Evolutionary conservation across 1,140 invertebrate genomes (phyloP), one percentile per base, ranked within the genome.

Genomic region (Augochlora pura): DNA sequence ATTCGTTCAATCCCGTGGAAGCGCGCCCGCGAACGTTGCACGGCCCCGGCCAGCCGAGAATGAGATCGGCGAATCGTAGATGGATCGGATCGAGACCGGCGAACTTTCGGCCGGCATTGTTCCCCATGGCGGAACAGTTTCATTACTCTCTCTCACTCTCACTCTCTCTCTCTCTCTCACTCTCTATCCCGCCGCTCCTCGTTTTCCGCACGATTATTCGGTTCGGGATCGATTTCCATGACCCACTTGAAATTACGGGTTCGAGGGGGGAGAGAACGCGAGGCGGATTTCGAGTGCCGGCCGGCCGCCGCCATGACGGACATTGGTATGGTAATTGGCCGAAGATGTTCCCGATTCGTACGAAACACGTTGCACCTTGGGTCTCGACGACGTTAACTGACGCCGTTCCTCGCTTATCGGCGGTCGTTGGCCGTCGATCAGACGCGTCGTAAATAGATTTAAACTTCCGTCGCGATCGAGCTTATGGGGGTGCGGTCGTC

Each of bases 221-320:
- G 27, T 7, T n/a, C 10, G 23, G 57, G 64, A 82, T 84, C 76
- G 67, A 78, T 84, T 60, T 39, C 60, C 75, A 12, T 80, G 81
- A 74, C 65, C 81, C 54, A 74, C 66, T 80, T 84, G 32, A 77
- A 72, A 79, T 79, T 84, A 62, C 54, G n/a, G 21, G 21, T 25
- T 16, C n/a, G 16, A 4, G 2, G 52, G 4, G 14, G 0, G 46
- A 12, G 9, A 16, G 46, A 12, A 5, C 5, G 21, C 0, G 54
- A 7, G 49, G 3, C 21, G 57, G 77, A 64, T 82, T 25, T 60
- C 46, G 54, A 46, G 52, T 23, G 46, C n/a, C 65, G 46, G 46
- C n/a, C 65, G 46, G 32, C 39, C 10, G 21, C 54, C 60, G 27
- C 64, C 23, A 77, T 38, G 57, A 42, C 42, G 64, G 59, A 78